Conservation (phyloP, 1,140 invertebrate genomes). For the Diorhabda sublineata region DNA sequence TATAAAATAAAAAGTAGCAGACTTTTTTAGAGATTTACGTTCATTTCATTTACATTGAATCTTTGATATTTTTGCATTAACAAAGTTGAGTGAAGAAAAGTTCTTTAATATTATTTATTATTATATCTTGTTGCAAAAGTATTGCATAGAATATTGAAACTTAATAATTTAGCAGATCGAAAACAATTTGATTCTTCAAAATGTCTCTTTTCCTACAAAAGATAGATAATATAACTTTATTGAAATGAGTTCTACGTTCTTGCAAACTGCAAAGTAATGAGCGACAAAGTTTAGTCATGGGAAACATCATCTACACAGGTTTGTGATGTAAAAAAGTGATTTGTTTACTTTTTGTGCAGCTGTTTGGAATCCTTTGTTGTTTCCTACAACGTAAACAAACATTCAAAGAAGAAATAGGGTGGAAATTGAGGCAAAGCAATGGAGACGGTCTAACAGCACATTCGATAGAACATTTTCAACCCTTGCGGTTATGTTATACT, state of each 20-base stretch:
- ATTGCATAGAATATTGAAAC: too few species aligned
- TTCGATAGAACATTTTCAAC: slow-evolving; percentile 32
- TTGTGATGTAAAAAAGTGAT: neutral
- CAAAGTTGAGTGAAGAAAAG: too few species aligned
- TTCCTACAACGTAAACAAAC: slow-evolving; percentile 21
- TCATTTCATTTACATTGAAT: too few species aligned
- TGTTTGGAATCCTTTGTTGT: slow-evolving; percentile 11
- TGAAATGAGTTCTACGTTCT: neutral
- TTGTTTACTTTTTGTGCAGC: slow-evolving; percentile 10
- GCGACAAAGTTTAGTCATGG: neutral
- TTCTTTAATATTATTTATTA: too few species aligned
- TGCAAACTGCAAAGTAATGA: neutral
- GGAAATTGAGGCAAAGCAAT: slow-evolving; percentile 33
- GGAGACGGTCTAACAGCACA: slow-evolving; percentile 31
- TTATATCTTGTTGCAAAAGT: too few species aligned
- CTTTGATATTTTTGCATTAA: too few species aligned
- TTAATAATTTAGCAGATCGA: too few species aligned
- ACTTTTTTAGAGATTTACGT: too few species aligned
- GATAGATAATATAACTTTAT: too few species aligned
- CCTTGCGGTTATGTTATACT: slow-evolving; percentile 31
- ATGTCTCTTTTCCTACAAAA: too few species aligned
- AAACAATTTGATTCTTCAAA: too few species aligned
- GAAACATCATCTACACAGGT: neutral
- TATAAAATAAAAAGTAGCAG: too few species aligned
- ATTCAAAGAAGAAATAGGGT: slow-evolving; percentile 21